Conservation (phyloP, 1,140 invertebrate species). For the Aphelinus certus region DNA sequence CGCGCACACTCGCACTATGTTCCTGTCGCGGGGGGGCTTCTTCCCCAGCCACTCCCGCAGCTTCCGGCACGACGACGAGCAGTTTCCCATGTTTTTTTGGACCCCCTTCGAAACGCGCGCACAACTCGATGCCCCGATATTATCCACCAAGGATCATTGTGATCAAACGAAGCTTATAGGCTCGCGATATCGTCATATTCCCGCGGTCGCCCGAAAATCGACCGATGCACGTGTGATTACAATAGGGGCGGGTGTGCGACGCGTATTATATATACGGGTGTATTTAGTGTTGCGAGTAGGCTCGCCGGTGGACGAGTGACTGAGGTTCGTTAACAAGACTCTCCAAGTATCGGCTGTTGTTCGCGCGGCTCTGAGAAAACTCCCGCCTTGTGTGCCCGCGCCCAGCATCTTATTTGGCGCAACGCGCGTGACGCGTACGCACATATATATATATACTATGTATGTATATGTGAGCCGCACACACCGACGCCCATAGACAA, state of each 20-base stretch:
- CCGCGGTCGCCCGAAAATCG: not conserved
- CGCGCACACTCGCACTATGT: slow-evolving; percentile 41
- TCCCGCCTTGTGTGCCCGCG: not conserved
- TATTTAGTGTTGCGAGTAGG: not conserved
- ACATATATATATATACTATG: too few relatives aligned
- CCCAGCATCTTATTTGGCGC: slow-evolving; percentile 35
- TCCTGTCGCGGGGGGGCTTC: slow-evolving; percentile 21
- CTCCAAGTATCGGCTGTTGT: not conserved
- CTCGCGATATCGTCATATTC: too few relatives aligned
- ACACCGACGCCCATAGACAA: too few relatives aligned
- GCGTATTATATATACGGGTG: too few relatives aligned
- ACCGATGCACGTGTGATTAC: too few relatives aligned
- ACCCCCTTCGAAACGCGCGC: not conserved
- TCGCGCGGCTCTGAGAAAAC: not conserved
- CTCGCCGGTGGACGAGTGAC: slow-evolving; percentile 24
- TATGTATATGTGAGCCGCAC: too few relatives aligned
- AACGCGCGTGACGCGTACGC: not conserved
- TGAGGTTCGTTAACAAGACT: not conserved
- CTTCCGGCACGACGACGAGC: slow-evolving; percentile 45
- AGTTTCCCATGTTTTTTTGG: slow-evolving; percentile 48
- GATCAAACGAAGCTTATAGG: too few relatives aligned
- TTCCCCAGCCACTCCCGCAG: slow-evolving; percentile 40
- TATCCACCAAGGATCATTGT: too few relatives aligned
- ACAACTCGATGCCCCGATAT: too few relatives aligned
- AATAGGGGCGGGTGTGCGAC: not conserved